Evolutionary conservation across 2,888 invertebrate genomes (phyloP), one percentile per base, ranked within the genome.

Genomic region (Melanostoma scalare): DNA sequence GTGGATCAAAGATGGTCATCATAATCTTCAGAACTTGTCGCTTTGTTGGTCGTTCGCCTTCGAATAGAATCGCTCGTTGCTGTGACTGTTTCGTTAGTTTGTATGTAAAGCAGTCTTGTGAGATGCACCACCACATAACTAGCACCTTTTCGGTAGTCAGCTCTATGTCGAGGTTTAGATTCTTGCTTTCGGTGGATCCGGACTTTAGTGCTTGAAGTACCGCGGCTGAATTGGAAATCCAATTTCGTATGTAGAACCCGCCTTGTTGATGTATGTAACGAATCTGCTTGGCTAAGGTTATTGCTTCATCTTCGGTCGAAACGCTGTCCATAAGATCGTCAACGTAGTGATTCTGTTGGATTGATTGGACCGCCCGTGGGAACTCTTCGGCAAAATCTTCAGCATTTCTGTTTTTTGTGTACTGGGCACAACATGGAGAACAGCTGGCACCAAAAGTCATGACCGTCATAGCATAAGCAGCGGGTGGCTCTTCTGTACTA

Each of bases 271-370:
- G 85, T 38, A 85, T 72, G 58, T 58, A 76, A 3, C 44, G 56
- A 0, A 85, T 65, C 40, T 86, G 72, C 6, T 76, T 73, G 38
- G 68, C 75, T 33, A 85, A 42, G 33, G 68, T 56, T 10, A 85
- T 33, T 8, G 86, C 86, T 42, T 85, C 74, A 44, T 85, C 85
- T 50, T 77, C 73, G 1, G 86, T 86, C 10, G 86, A 81, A 4
- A 79, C 65, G 35, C 88, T 87, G 30, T 87, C 86, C 4, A 87
- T 55, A 33, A 86, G 86, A 60, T 88, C 88, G 60, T 88, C 88
- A 53, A 89, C 87, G 50, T 89, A 89, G 60, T 85, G 76, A 1
- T 20, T 20, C 1, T 20, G 20, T 20, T 20, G 20, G 20, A 20
- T 20, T 20, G 20, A 20, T 20, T 20, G 20, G 30, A 30, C 20